A percentile compares a stretch with the other conserved stretches of the same genome.
Evolutionary conservation across 2,797 vertebrate species (phyloP).

Genomic region (Choloepus didactylus): DNA sequence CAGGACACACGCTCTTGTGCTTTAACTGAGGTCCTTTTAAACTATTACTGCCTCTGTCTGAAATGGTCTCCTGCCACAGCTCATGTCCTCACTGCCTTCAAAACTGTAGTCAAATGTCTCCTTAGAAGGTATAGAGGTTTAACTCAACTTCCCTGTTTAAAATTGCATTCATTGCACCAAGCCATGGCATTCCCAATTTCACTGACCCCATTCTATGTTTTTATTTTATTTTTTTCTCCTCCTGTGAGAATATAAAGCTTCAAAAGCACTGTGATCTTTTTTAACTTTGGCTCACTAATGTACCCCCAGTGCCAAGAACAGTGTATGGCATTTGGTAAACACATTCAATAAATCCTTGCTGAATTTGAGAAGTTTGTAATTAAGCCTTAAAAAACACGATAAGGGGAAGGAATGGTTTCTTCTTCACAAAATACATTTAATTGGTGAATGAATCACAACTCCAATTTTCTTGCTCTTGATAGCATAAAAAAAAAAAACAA

Average conservation of each 20-base stretch:
- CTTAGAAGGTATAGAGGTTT: not conserved
- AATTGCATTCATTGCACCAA: not conserved
- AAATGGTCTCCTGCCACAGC: not conserved
- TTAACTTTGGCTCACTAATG: not conserved
- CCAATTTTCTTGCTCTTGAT: not conserved
- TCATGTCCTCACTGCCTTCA: not conserved
- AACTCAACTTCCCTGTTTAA: not conserved
- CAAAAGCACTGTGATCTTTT: not conserved
- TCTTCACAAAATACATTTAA: not conserved
- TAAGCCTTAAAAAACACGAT: not conserved
- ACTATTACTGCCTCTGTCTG: not conserved
- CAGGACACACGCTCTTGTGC: not conserved
- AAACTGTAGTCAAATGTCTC: not conserved
- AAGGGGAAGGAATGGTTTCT: not conserved
- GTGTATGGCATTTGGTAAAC: not conserved
- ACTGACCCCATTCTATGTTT: not conserved
- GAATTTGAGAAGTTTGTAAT: constrained; percentile 39
- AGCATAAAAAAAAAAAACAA: too few species aligned
- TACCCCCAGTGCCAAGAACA: not conserved
- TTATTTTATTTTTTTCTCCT: not conserved
- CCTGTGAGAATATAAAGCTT: constrained; percentile 43
- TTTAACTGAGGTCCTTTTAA: not conserved
- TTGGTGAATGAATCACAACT: constrained; percentile 34
- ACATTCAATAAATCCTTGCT: not conserved
- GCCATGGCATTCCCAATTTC: not conserved